These are phyloP conservation scores for Ethmia dodecea DNA, from an alignment of 2,888 invertebrate species.

Conservation along the genomic window DNA sequence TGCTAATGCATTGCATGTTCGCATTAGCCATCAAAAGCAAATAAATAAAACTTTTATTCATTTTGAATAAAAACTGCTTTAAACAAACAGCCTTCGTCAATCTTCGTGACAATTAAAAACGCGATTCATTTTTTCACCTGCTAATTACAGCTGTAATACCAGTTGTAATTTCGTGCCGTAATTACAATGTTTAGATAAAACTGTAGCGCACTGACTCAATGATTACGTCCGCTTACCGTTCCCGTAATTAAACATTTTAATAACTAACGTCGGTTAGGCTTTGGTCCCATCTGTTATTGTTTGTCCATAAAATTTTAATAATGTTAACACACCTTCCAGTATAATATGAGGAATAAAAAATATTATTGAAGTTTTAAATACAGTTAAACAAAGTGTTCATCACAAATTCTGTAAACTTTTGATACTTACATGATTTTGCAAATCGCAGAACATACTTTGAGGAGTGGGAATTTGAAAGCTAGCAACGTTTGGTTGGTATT, in stretches of 20 bases:
- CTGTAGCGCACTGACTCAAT: conserved; percentile 53
- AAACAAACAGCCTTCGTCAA: conserved; percentile 12
- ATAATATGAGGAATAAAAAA: too few relatives aligned
- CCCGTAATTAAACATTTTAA: conserved; percentile 76
- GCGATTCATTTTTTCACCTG: conserved; percentile 34
- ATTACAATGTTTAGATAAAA: conserved; percentile 66
- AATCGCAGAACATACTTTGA: too few relatives aligned
- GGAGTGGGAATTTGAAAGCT: too few relatives aligned
- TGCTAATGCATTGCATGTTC: too few relatives aligned
- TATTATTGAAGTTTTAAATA: too few relatives aligned
- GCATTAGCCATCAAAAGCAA: too few relatives aligned
- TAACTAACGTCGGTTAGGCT: conserved; percentile 43
- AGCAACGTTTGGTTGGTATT: too few relatives aligned
- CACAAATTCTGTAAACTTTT: too few relatives aligned
- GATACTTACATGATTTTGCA: too few relatives aligned
- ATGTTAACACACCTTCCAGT: too few relatives aligned
- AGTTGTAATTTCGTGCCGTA: conserved; percentile 43
- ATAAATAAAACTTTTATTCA: too few relatives aligned
- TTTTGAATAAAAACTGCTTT: conserved; percentile 1
- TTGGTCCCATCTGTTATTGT: conserved; percentile 24
- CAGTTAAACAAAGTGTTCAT: too few relatives aligned
- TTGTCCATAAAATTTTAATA: neutral
- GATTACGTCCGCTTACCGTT: conserved; percentile 68
- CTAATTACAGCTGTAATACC: conserved; percentile 46
- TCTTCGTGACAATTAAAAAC: conserved; percentile 17